These are phyloP conservation scores for Gadopsis bispinosus DNA, from an alignment of 2,797 vertebrate species.

Conservation along the genomic window DNA sequence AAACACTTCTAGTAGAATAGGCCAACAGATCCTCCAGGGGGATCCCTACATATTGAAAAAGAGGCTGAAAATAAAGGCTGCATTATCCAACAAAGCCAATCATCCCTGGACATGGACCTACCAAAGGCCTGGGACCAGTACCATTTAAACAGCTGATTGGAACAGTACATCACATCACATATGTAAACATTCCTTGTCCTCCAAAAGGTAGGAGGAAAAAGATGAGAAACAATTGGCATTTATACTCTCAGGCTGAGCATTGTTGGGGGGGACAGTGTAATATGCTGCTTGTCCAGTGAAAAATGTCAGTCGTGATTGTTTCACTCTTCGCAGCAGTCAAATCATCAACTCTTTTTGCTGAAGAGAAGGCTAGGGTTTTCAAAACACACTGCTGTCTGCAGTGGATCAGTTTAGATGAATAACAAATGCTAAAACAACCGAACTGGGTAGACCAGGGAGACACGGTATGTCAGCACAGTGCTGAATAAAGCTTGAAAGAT, in stretches of 20 bases:
- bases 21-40: constrained; percentile 5
- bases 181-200: background rate
- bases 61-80: constrained; percentile 15
- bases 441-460: constrained; percentile 27
- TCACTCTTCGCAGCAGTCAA: constrained; percentile 27
- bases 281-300: constrained; percentile 12
- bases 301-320: constrained; percentile 30
- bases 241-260: constrained; percentile 1
- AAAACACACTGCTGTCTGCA: constrained; percentile 37
- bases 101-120: constrained; percentile 22
- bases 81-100: constrained; percentile 25
- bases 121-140: constrained; percentile 19
- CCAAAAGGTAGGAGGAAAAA: constrained; percentile 3
- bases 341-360: constrained; percentile 14
- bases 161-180: background rate
- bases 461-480: constrained; percentile 30
- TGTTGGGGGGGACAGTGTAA: constrained; percentile 7
- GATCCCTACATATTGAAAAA: constrained; percentile 13
- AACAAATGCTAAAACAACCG: constrained; percentile 44
- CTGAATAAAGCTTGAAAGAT: constrained; percentile 36
- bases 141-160: constrained; percentile 20
- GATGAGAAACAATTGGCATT: background rate
- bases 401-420: constrained; percentile 29
- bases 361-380: constrained; percentile 6
- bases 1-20: constrained; percentile 28